Percentiles rank a stretch among this genome's conserved stretches.
These are phyloP conservation scores for Ctenodactylus gundi DNA, from an alignment of 2,113 vertebrate genomes.

Conservation along the genomic window DNA sequence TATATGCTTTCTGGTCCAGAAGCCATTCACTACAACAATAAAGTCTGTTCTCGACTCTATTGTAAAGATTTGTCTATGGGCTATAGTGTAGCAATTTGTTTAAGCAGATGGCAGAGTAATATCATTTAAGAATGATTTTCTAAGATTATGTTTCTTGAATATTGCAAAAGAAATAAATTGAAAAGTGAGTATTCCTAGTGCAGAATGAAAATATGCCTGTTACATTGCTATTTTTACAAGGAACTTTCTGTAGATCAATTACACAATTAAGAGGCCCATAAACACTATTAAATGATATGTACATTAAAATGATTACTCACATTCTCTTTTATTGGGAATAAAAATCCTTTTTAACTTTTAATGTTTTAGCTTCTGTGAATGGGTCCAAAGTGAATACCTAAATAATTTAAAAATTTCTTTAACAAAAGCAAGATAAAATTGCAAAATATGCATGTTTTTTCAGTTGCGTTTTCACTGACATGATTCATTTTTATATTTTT, in stretches of 20 bases:
- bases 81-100: slow-evolving; percentile 36
- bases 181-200: neutral
- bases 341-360: neutral
- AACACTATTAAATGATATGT: neutral
- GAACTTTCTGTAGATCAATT: neutral
- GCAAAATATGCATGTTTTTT: neutral
- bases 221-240: neutral
- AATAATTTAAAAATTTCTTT: neutral
- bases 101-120: slow-evolving; percentile 45
- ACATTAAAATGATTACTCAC: neutral
- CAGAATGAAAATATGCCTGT: neutral
- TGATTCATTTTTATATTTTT: neutral
- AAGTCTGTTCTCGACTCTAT: slow-evolving; percentile 35
- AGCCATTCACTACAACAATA: slow-evolving; percentile 50
- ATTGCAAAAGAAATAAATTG: slow-evolving; percentile 48
- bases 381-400: neutral
- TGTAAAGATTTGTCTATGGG: slow-evolving; percentile 55
- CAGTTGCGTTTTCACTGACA: neutral
- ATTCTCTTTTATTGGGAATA: neutral
- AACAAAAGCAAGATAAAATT: neutral
- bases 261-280: neutral
- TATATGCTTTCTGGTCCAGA: slow-evolving; percentile 46
- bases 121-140: slow-evolving; percentile 63
- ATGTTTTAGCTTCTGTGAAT: neutral
- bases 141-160: slow-evolving; percentile 37